These are phyloP conservation scores for Talpa occidentalis DNA, from an alignment of 2,113 vertebrate genomes.

Conservation along the genomic window DNA sequence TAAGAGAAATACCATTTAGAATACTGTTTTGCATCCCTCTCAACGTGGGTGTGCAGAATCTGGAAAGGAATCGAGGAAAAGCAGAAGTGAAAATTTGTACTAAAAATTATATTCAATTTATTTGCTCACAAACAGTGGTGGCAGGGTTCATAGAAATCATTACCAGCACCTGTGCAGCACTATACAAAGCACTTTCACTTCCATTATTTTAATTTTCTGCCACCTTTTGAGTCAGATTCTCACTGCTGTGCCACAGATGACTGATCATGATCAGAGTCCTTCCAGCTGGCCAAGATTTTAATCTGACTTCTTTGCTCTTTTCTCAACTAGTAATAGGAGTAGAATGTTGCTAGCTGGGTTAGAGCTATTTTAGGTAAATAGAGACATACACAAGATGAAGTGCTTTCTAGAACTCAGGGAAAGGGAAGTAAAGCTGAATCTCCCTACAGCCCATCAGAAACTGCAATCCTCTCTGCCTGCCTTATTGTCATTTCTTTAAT, in stretches of 20 bases:
- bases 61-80: background rate
- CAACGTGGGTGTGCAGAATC: slow-evolving; percentile 5
- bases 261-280: background rate
- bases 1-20: slow-evolving; percentile 36
- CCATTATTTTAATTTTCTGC: background rate
- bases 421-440: background rate
- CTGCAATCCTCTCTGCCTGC: background rate
- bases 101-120: background rate
- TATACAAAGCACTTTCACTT: background rate
- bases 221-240: background rate
- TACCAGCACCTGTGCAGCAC: background rate
- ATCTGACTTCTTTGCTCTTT: background rate
- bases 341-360: background rate
- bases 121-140: background rate
- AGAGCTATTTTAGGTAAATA: background rate
- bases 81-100: background rate
- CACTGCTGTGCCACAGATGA: background rate
- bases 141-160: background rate
- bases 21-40: background rate
- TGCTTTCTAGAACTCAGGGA: background rate
- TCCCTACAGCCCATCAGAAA: background rate
- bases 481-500: background rate
- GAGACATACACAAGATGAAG: no score
- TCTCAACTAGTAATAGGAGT: background rate
- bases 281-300: background rate